Base-by-base conservation (phyloP, 2,797 vertebrate species). In the Etheostoma nigrum region DNA sequence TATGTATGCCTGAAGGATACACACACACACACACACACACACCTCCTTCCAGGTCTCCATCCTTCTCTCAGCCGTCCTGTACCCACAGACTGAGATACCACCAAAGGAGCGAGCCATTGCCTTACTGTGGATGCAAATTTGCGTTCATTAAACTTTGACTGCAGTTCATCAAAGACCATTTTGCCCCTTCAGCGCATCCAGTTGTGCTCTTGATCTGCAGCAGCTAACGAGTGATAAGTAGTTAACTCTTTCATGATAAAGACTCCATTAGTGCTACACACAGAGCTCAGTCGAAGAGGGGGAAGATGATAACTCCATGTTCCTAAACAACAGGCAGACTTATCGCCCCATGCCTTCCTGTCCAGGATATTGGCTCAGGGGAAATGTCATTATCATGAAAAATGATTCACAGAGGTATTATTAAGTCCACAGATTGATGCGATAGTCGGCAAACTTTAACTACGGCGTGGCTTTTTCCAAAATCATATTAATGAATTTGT, bases 151-250 rank as follows among this genome's bases (percentile, higher is more conserved):
- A 88, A 90, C 70, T 89, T 81, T 78, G 64, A 85, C 65, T 80
- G 67, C 87, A 92, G 87, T 91, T 89, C 85, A 90, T 91, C 81
- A 91, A 88, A 89, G 79, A 78, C 75, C 83, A 59, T 83, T 84
- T 61, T 67, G 79, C 67, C 77, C 83, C 79, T 71, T 85, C 68
- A 84, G 91, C 87, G 54, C 86, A 90, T 75, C 68, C 70, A 82
- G 76, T 82, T 76, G 67, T 65, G 85, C 86, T 81, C 88, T 88
- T 86, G 86, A 91, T 89, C 83, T 47, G 16, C 58, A 25, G 79
- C 58, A 70, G 78, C 55, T 25, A 81, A 79, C 70, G 68, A 78
- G 66, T 61, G 91, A 92, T 90, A 90, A 89, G 89, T 80, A 54
- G 79, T 89, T 68, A 81, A 88, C 83, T 78, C 74, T 88, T 85